Evolutionary conservation across 1,140 invertebrate species (phyloP).

Genomic region (Drosophila littoralis): DNA sequence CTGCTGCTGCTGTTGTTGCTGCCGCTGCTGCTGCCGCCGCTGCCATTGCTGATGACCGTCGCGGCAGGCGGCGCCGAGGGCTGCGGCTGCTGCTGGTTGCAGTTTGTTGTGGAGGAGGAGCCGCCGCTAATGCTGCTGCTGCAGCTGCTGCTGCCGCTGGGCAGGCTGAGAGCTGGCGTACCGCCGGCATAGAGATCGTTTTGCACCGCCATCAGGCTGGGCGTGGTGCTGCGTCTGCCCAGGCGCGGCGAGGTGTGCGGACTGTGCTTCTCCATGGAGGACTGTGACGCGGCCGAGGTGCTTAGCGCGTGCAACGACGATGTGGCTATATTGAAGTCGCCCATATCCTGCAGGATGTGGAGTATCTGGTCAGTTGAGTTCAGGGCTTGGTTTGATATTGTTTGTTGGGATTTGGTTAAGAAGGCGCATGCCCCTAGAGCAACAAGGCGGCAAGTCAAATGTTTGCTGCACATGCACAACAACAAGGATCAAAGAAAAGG

Average conservation of each 20-base stretch:
- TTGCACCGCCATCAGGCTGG: slow-evolving; percentile 80
- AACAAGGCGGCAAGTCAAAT: slow-evolving; percentile 27
- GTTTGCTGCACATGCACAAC: slow-evolving; percentile 44
- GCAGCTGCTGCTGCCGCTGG: slow-evolving; percentile 47
- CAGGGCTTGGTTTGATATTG: neutral
- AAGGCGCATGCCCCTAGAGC: slow-evolving; percentile 42
- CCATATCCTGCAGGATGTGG: slow-evolving; percentile 85
- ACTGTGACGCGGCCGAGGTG: slow-evolving; percentile 61
- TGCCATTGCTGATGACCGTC: slow-evolving; percentile 63
- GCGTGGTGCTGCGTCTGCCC: slow-evolving; percentile 78
- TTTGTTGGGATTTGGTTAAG: slow-evolving; percentile 16
- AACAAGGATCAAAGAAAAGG: slow-evolving; percentile 19
- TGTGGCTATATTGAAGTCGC: slow-evolving; percentile 87
- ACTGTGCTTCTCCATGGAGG: slow-evolving; percentile 80
- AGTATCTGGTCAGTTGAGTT: slow-evolving; percentile 6
- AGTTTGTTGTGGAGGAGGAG: slow-evolving; percentile 19
- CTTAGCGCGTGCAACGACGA: slow-evolving; percentile 86
- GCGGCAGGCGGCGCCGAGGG: slow-evolving; percentile 67
- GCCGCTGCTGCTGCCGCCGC: neutral
- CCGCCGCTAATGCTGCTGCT: slow-evolving; percentile 19
- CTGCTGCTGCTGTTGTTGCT: slow-evolving; percentile 55
- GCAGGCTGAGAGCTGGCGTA: slow-evolving; percentile 53
- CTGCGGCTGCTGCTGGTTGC: slow-evolving; percentile 50
- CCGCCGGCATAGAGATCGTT: slow-evolving; percentile 81
- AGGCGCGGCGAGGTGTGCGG: slow-evolving; percentile 82